These are phyloP conservation scores for Hoplodrina ambigua DNA, from an alignment of 2,888 invertebrate genomes.

Conservation along the genomic window DNA sequence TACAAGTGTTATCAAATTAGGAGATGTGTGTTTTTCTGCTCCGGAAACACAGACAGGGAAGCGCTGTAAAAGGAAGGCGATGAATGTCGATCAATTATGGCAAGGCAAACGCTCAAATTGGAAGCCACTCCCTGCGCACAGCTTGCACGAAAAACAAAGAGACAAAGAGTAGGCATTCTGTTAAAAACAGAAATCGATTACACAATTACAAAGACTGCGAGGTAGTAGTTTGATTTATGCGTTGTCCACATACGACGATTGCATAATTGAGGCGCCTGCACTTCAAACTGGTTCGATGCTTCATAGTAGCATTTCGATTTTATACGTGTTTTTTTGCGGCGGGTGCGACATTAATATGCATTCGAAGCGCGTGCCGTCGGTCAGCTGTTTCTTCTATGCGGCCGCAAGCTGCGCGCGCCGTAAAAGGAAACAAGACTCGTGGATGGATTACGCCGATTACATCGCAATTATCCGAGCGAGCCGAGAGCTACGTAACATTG, in stretches of 20 bases:
- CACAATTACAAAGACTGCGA: constrained; percentile 66
- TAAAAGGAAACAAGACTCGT: constrained; percentile 86
- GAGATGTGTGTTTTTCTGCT: constrained; percentile 50
- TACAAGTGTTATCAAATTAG: constrained; percentile 58
- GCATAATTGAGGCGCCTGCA: constrained; percentile 83
- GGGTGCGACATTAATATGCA: constrained; percentile 87
- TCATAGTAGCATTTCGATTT: constrained; percentile 84
- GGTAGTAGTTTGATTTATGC: constrained; percentile 74
- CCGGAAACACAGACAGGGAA: constrained; percentile 48
- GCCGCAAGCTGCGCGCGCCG: constrained; percentile 87
- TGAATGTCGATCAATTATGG: constrained; percentile 62
- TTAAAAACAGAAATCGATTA: constrained; percentile 74
- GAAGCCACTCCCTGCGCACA: constrained; percentile 52
- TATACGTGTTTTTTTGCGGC: constrained; percentile 83
- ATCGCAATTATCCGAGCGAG: constrained; percentile 87
- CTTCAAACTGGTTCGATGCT: constrained; percentile 81
- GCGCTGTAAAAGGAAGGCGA: constrained; percentile 55
- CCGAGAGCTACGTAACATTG: constrained; percentile 77
- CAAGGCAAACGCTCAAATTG: constrained; percentile 60
- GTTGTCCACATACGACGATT: constrained; percentile 74
- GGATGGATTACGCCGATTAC: constrained; percentile 89
- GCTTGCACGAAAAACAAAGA: constrained; percentile 62
- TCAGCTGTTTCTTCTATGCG: constrained; percentile 89
- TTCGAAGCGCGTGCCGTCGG: constrained; percentile 86
- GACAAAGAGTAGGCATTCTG: constrained; percentile 50